Evolutionary conservation across 2,797 vertebrate genomes (phyloP).

Genomic region (Loris lydekkerianus): DNA sequence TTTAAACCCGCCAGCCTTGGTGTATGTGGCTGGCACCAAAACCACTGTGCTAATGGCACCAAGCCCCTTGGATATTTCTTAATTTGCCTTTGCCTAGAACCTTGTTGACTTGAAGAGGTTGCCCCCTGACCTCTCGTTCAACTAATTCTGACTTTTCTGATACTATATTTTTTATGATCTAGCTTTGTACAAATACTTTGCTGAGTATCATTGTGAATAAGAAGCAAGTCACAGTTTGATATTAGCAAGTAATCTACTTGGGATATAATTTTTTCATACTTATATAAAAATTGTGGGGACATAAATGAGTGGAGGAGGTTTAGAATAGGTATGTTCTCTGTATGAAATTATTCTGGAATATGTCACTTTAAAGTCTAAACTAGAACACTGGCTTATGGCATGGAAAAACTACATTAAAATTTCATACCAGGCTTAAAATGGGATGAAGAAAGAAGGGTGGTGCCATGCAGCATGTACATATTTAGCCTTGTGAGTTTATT

Average conservation of each 20-base stretch:
- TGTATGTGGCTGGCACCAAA: no score
- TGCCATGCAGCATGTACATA: fast-evolving
- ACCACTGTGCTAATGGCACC: no score
- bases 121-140: neutral
- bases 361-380: neutral
- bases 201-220: neutral
- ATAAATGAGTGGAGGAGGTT: neutral
- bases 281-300: neutral
- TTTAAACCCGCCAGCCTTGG: no score
- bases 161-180: neutral
- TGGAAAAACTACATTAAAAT: neutral
- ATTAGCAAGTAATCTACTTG: neutral
- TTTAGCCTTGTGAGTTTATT: neutral
- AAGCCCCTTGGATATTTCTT: neutral
- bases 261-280: neutral
- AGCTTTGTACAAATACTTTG: neutral
- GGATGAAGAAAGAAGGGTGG: neutral
- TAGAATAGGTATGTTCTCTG: neutral
- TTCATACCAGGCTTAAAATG: neutral
- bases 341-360: neutral
- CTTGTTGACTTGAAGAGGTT: neutral
- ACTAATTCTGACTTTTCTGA: neutral
- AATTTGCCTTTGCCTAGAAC: conserved; percentile 34
- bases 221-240: neutral
- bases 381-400: neutral